Base-by-base conservation (phyloP, 2,888 invertebrate genomes). In the Neoascia interrupta region DNA sequence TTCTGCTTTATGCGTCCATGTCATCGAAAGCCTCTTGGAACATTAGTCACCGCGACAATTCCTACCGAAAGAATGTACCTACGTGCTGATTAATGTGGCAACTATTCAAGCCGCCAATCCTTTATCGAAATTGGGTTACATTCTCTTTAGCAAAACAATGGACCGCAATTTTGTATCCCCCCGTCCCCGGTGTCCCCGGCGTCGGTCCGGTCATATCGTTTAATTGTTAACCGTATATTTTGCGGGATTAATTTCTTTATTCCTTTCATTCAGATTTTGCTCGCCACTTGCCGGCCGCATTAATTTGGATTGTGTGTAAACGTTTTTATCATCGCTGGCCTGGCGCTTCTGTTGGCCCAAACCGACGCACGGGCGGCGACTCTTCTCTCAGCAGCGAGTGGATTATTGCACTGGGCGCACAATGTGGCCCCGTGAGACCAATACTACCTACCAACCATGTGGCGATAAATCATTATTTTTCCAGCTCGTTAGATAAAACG, bases 401-500 rank as follows among this genome's bases (percentile, higher is more conserved):
- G 36, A 61, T 16, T 61, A 61, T 61, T 61, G 37, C 37, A 37
- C 16, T 37, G 18, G 45, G 11, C 10, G 11, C 37, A 47, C 47
- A 47, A 21, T 47, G 58, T 60, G 5, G 31, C 45, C 58, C 58
- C 15, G 1, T 16, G 23, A 21, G n/a, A 18, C 61, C 49, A 43
- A 58, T 58, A 61, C n/a, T n/a, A n/a, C n/a, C n/a, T n/a, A n/a
- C n/a, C n/a, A n/a, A n/a, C 63, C 28, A 21, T 31, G 6, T 34
- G 63, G 21, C 51, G 41, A 41, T 63, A 63, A 39, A 51, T 63
- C 51, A 63, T 63, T 51, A 63, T 63, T 51, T 63, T 63, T 51
- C 51, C 51, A 51, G 31, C 51, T 63, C 51, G 63, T 63, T 63
- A 51, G 51, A 63, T 63, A 63, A 63, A 63, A 53, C 51, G 63